Base-by-base conservation (phyloP, 2,113 vertebrate genomes). In the Amphiprion ocellaris region DNA sequence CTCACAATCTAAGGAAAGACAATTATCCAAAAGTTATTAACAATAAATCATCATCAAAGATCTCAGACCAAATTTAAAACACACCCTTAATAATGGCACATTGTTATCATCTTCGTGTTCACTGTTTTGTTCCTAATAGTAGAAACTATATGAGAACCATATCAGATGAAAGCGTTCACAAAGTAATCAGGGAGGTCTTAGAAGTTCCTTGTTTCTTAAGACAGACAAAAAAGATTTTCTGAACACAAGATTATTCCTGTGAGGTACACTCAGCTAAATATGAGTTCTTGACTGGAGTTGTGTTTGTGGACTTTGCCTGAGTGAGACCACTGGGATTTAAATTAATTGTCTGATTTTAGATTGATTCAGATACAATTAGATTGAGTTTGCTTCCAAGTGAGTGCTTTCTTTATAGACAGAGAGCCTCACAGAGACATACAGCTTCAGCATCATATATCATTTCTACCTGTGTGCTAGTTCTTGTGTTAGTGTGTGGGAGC, bases 271-370 rank as follows among this genome's bases (percentile, higher is more conserved):
- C 16, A 6, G 19, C 14, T 50, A 50, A n/a, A 50, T 50, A 50
- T 50, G 16, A 50, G 16, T 19, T 50, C 58, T 19, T 47, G 53
- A 30, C 39, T 69, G 24, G 12, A 47, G 10, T 58, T 55, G 53
- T 23, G 10, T 66, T 47, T 77, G 61, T 73, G n/a, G 21, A 28
- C 61, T 76, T 50, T 50, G 7, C 17, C 49, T 67, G 70, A 39
- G 21, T 50, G 21, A 10, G 47, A 28, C 41, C 17, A 44, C 10
- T 2, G 12, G 17, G 46, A 8, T 33, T 19, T 33, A 14, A 69
- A 77, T 54, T 19, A 54, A 50, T 19, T 50, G 49, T 4, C 49
- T 50, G 49, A 44, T 44, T 50, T 50, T n/a, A 50, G 49, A 50
- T 50, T n/a, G 49, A n/a, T 19, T 6, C 17, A 50, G 6, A 50